Evolutionary conservation across 1,140 invertebrate species (phyloP), one percentile per base, ranked within the genome.

Genomic region (Eulimnadia texana): DNA sequence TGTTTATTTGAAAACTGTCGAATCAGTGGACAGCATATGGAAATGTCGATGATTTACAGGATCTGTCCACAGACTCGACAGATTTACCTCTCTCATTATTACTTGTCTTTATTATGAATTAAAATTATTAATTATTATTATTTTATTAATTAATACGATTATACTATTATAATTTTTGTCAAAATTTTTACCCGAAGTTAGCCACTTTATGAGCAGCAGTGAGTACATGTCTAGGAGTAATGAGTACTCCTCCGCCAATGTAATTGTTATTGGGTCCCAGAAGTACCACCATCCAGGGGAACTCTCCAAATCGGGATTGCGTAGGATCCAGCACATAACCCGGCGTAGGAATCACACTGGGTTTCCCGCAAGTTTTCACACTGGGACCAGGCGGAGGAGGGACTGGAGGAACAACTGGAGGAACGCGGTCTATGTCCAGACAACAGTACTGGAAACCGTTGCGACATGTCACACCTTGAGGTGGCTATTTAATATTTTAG

Each of bases 131-230:
- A n/a, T n/a, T n/a, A n/a, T n/a, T n/a, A n/a, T n/a, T n/a, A n/a
- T n/a, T n/a, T n/a, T n/a, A n/a, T n/a, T n/a, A n/a, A n/a, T n/a
- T n/a, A n/a, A n/a, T n/a, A n/a, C 33, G 16, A 42, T 42, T 42
- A 9, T 6, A 42, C 33, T 16, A 42, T 9, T 16, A 16, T 42
- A 6, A 42, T 42, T 42, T 16, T 9, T 9, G 33, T 42, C 6
- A 9, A 42, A 9, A 9, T 6, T 16, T 42, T 42, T 42, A 84
- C 82, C 74, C 65, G 60, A 79, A 78, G 3, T 64, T 58, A 27
- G 73, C 67, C 28, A 86, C 73, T 69, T 83, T 81, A 67, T 86
- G 84, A 23, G 82, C 83, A 1, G 78, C 83, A 2, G 84, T 86
- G 1, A 86, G 67, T 3, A 86, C 78, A 68, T 84, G 78, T 23